These are phyloP conservation scores for Tyrannus savana DNA, from an alignment of 2,113 vertebrate genomes.

Conservation along the genomic window DNA sequence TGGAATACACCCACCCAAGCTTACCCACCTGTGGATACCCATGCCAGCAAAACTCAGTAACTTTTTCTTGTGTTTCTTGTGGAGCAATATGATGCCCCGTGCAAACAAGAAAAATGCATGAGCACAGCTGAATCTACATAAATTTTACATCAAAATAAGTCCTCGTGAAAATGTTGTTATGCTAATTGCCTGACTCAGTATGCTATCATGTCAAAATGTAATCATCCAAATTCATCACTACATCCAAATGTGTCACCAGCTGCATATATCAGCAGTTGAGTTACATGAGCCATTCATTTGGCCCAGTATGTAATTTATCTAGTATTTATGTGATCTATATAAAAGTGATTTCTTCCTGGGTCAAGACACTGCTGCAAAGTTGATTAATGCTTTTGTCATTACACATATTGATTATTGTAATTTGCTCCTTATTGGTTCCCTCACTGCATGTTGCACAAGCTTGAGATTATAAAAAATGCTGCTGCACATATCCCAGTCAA, in stretches of 20 bases:
- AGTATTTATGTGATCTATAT: constrained; percentile 19
- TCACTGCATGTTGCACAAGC: neutral
- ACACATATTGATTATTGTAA: constrained; percentile 65
- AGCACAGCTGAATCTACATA: constrained; percentile 1
- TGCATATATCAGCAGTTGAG: constrained; percentile 15
- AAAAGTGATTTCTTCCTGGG: constrained; percentile 36
- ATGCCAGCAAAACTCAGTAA: neutral
- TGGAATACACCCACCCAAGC: neutral
- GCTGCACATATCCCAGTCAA: neutral
- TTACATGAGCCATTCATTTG: constrained; percentile 34
- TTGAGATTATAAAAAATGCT: neutral
- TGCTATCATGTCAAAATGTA: constrained; percentile 39
- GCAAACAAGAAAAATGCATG: constrained; percentile 5
- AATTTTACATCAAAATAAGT: constrained; percentile 49
- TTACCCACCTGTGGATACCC: neutral
- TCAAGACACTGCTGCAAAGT: neutral
- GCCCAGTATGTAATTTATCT: constrained; percentile 23
- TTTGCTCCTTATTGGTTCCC: constrained; percentile 12
- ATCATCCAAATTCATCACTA: constrained; percentile 53
- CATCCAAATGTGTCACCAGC: constrained; percentile 41
- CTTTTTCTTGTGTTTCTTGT: neutral
- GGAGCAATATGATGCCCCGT: neutral
- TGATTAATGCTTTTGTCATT: constrained; percentile 63
- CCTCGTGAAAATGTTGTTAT: constrained; percentile 23
- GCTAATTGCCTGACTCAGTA: constrained; percentile 34